Base-by-base conservation (phyloP, 1,140 invertebrate species). In the Drosophila pachea region DNA sequence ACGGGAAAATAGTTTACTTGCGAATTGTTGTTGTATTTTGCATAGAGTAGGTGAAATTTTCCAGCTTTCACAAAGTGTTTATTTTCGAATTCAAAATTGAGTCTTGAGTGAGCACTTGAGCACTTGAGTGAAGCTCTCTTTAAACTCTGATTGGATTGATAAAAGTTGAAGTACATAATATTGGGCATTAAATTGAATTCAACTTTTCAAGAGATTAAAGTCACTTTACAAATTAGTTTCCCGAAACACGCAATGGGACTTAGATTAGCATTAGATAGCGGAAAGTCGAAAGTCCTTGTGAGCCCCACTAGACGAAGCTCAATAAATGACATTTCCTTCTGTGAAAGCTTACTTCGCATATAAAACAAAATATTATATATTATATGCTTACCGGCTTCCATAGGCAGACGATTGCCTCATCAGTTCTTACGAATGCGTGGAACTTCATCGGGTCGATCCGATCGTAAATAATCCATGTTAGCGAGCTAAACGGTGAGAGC, bases 401-500 rank as follows among this genome's bases (percentile, higher is more conserved):
- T 3, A 22, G 22, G 11, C 38, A n/a, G 38, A 2, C 7, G 5
- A 16, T 42, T n/a, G 12, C 43, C 36, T 31, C 12, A 36, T 16
- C n/a, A 11, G 33, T 32, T 35, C 53, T 33, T 42, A 9, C 50
- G 55, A 54, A 54, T 61, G 48, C 49, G 48, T 32, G 63, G 54
- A 58, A 47, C 62, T 70, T 65, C 66, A 66, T 70, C 62, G 58
- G 54, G 29, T 11, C 29, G 5, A 32, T 14, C 22, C 35, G 64
- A 73, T 78, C 68, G 56, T 73, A 83, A 84, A 83, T 72, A 66
- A 81, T 42, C 35, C 29, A 31, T 45, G 32, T 49, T 12, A 53
- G 48, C 38, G 62, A 22, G 35, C 35, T 36, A 36, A 36, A 36
- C 6, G 35, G n/a, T 40, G 6, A 12, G 14, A 42, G 36, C 33